Percentiles rank a stretch among this genome's conserved stretches.
These are phyloP conservation scores for Tragelaphus eurycerus DNA, from an alignment of 2,797 vertebrate species.

Conservation along the genomic window DNA sequence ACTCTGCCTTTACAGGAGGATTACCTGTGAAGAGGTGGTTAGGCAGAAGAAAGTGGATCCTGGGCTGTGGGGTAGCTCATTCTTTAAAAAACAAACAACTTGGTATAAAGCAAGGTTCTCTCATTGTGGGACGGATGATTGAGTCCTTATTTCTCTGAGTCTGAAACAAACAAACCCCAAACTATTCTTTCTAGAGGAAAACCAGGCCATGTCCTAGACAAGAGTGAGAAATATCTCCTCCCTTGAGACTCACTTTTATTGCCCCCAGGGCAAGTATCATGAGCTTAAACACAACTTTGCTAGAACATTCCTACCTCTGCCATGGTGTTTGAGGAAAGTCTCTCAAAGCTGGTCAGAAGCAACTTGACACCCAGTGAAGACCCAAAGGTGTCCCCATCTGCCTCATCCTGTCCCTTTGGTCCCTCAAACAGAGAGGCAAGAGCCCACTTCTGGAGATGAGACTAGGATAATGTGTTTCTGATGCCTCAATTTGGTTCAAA, in stretches of 20 bases:
- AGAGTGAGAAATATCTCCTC: not conserved
- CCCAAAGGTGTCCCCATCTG: not conserved
- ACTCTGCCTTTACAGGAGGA: not conserved
- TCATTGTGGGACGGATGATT: not conserved
- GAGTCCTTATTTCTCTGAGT: constrained; percentile 41
- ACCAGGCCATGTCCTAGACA: constrained; percentile 31
- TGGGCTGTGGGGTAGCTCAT: not conserved
- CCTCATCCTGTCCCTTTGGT: not conserved
- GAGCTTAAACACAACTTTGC: constrained; percentile 7
- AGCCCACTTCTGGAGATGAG: constrained; percentile 48
- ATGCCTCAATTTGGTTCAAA: constrained; percentile 72
- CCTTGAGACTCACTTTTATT: constrained; percentile 10
- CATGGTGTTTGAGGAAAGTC: not conserved
- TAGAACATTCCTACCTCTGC: not conserved
- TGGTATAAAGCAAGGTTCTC: constrained; percentile 27
- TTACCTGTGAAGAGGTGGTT: not conserved
- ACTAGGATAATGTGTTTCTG: constrained; percentile 72
- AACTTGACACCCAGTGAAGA: not conserved
- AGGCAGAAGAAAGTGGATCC: not conserved
- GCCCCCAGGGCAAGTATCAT: not conserved
- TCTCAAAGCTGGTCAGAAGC: not conserved
- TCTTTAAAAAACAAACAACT: constrained; percentile 47
- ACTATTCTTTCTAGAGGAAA: constrained; percentile 57
- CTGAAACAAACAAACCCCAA: constrained; percentile 51
- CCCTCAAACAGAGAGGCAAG: not conserved